phyloP scores from a whole-genome alignment of 2,113 vertebrate species.

The Mungos mungo region DNA sequence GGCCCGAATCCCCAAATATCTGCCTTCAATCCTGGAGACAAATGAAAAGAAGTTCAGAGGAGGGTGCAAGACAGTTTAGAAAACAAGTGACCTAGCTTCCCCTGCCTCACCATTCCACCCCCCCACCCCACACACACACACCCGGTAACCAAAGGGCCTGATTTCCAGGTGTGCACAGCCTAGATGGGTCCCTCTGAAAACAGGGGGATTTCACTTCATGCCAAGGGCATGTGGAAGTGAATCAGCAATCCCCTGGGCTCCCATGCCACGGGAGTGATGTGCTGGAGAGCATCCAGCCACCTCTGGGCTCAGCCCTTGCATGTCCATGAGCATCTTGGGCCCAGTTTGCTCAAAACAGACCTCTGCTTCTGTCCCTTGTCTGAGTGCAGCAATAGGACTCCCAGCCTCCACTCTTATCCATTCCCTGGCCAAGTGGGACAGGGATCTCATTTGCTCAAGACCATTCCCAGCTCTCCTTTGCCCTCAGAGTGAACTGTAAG shows the following conservation, averaged over 20 bases:
- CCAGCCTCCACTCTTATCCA: background rate
- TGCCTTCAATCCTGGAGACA: slow-evolving; percentile 34
- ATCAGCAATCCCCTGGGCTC: background rate
- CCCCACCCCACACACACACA: no score
- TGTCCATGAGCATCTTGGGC: background rate
- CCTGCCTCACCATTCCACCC: background rate
- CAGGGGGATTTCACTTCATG: background rate
- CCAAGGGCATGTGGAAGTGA: background rate
- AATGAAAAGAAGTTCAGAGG: background rate
- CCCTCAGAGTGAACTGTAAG: background rate
- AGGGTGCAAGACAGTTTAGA: background rate
- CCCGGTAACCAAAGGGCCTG: background rate
- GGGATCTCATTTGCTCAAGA: background rate
- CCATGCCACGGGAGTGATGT: background rate
- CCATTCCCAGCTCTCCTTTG: background rate
- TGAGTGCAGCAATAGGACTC: background rate
- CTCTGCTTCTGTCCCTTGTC: background rate
- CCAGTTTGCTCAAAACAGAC: background rate
- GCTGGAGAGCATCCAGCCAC: background rate
- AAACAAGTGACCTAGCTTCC: background rate
- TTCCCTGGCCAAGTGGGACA: background rate
- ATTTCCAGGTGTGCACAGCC: background rate
- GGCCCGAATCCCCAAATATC: background rate
- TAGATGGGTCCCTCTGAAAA: background rate
- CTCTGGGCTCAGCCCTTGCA: background rate